These are phyloP conservation scores for Oceanodroma tethys DNA, from an alignment of 2,113 vertebrate species.

Conservation along the genomic window DNA sequence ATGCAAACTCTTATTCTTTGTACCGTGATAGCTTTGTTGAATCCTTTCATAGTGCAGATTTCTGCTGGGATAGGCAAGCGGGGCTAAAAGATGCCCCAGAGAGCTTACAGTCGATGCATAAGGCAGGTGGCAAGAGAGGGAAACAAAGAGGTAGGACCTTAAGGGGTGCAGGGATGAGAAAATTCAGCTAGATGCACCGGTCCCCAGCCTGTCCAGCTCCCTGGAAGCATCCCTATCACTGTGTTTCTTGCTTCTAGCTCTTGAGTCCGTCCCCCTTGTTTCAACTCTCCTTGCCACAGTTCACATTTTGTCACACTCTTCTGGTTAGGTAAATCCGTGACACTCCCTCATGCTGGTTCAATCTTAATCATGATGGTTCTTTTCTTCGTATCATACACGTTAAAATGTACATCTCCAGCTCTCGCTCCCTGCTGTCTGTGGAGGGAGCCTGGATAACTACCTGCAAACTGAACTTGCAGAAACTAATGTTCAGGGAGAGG, in stretches of 20 bases:
- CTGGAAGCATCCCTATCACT: neutral
- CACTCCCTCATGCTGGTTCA: neutral
- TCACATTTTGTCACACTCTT: neutral
- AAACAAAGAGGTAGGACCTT: neutral
- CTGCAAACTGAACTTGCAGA: neutral
- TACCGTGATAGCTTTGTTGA: neutral
- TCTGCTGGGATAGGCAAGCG: neutral
- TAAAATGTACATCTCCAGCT: neutral
- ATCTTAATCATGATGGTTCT: fast-evolving
- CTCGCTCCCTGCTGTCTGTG: neutral
- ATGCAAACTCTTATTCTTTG: constrained; percentile 39
- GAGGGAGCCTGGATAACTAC: neutral
- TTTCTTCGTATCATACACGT: neutral
- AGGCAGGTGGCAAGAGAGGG: neutral
- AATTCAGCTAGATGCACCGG: neutral
- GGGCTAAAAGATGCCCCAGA: neutral
- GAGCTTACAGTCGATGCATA: neutral
- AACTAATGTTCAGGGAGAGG: neutral
- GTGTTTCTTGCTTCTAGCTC: neutral
- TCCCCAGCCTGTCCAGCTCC: neutral
- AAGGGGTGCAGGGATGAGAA: neutral
- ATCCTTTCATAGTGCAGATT: neutral
- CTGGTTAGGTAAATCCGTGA: neutral
- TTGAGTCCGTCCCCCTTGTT: neutral
- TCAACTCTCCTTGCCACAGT: neutral